Conservation (phyloP, 2,888 invertebrate species). For the Sesia apiformis region DNA sequence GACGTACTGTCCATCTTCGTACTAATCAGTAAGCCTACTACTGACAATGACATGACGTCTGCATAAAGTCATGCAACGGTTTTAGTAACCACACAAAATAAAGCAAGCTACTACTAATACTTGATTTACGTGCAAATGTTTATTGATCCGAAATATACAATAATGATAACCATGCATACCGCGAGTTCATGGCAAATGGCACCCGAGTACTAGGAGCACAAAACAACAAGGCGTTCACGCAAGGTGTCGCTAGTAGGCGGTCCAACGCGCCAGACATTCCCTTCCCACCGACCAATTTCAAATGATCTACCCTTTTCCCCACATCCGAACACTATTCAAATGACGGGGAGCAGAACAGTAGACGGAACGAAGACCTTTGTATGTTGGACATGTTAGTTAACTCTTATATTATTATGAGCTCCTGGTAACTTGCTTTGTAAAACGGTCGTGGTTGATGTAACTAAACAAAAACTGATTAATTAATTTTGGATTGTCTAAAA, state of each 20-base stretch:
- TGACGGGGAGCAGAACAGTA: constrained; percentile 21
- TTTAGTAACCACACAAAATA: neutral
- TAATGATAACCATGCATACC: too few relatives aligned
- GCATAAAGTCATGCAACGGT: too few relatives aligned
- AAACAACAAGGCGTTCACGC: constrained; percentile 61
- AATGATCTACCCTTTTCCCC: constrained; percentile 49
- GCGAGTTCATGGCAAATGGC: neutral
- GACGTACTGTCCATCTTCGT: constrained; percentile 32
- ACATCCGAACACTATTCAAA: constrained; percentile 20
- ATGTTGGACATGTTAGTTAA: constrained; percentile 30
- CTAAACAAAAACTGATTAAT: neutral
- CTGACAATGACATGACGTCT: neutral
- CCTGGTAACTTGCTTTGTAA: constrained; percentile 46
- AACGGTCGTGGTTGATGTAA: constrained; percentile 27
- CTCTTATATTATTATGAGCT: constrained; percentile 37
- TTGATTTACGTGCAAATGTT: neutral
- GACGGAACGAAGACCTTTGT: constrained; percentile 28
- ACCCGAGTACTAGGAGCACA: constrained; percentile 53
- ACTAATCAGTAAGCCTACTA: constrained; percentile 35
- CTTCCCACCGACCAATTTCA: constrained; percentile 56
- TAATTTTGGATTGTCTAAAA: too few relatives aligned
- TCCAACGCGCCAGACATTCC: constrained; percentile 60
- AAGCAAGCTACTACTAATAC: neutral
- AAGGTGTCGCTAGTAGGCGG: constrained; percentile 60
- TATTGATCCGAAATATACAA: neutral